Percentiles rank a stretch among this genome's conserved stretches.
phyloP scores from a whole-genome alignment of 2,113 vertebrate species.

The Plectropomus leopardus region DNA sequence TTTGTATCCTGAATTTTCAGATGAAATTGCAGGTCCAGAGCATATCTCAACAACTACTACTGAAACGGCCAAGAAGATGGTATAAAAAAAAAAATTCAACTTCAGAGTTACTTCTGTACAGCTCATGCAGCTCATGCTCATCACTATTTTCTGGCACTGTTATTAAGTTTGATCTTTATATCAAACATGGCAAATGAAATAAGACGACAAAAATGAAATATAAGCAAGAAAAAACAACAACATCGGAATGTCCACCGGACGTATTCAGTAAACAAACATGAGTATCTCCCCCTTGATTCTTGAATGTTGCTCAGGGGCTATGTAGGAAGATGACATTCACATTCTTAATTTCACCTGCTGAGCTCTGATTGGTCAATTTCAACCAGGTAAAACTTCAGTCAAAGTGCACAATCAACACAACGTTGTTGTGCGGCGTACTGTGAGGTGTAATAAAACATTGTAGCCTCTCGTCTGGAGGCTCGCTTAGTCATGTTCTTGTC shows the following conservation, averaged over 20 bases:
- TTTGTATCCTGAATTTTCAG: too few species aligned
- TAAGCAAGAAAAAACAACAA: too few species aligned
- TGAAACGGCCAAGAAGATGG: too few species aligned
- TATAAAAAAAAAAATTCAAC: background rate
- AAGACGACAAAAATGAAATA: too few species aligned
- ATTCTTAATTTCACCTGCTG: background rate
- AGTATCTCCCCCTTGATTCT: too few species aligned
- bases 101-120: background rate
- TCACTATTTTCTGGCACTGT: background rate
- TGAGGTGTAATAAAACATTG: conserved; percentile 4
- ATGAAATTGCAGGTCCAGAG: too few species aligned
- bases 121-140: background rate
- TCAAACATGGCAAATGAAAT: too few species aligned
- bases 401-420: background rate
- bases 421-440: background rate
- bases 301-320: too few species aligned
- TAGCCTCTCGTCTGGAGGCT: background rate
- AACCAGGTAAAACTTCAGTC: background rate
- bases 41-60: too few species aligned
- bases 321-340: background rate
- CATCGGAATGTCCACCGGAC: too few species aligned
- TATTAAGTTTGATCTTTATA: too few species aligned
- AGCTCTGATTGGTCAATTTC: background rate
- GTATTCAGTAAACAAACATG: too few species aligned
- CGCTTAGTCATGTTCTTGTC: conserved; percentile 22